These are phyloP conservation scores for Babylonia areolata DNA, from an alignment of 1,140 invertebrate genomes.

Conservation along the genomic window DNA sequence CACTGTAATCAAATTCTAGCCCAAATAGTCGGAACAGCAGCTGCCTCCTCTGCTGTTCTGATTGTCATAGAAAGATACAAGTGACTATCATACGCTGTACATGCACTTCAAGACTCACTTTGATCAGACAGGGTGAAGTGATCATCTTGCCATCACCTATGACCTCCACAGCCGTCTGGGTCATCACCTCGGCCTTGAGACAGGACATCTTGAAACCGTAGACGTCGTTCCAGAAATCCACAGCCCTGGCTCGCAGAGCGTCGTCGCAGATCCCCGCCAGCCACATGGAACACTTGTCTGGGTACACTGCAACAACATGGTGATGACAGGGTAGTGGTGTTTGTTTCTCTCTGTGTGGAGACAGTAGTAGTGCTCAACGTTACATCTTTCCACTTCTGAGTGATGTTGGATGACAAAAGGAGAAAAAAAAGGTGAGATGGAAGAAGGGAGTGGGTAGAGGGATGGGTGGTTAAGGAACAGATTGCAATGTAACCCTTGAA, in stretches of 20 bases:
- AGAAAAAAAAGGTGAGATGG: too few species aligned
- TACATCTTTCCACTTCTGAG: too few species aligned
- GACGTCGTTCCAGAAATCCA: slow-evolving; percentile 74
- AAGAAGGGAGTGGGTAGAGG: too few species aligned
- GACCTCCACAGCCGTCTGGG: slow-evolving; percentile 68
- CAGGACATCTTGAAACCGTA: slow-evolving; percentile 75
- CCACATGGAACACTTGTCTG: slow-evolving; percentile 70
- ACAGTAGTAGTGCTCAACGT: too few species aligned
- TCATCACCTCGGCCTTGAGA: slow-evolving; percentile 69
- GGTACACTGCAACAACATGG: slow-evolving; percentile 70
- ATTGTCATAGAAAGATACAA: background rate
- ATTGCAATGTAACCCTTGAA: too few species aligned
- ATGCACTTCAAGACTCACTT: slow-evolving; percentile 54
- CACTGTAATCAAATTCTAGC: too few species aligned
- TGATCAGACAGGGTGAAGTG: slow-evolving; percentile 65
- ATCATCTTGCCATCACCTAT: slow-evolving; percentile 61
- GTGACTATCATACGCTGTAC: background rate
- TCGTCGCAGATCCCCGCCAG: slow-evolving; percentile 66
- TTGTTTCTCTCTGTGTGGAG: too few species aligned
- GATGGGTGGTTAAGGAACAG: too few species aligned
- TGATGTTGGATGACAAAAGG: too few species aligned
- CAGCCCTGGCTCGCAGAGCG: slow-evolving; percentile 59
- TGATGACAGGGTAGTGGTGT: too few species aligned
- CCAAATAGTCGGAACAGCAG: too few species aligned
- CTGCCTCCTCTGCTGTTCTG: background rate